Evolutionary conservation across 1,140 invertebrate species (phyloP).

Genomic region (Alviniconcha marisindica): DNA sequence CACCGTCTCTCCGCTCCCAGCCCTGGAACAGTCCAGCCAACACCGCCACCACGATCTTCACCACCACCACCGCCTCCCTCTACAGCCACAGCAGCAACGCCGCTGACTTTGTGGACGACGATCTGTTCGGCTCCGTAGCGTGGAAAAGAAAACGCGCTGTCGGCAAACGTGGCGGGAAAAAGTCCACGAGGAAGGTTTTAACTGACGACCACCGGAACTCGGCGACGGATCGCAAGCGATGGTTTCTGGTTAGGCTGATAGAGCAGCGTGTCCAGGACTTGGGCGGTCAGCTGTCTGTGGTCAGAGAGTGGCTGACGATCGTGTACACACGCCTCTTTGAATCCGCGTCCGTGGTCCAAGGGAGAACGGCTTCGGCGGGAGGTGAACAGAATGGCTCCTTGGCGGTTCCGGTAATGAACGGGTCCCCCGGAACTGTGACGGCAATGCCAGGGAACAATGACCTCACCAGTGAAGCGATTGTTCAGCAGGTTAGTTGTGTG

Average conservation of each 20-base stretch:
- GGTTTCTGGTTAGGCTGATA: not conserved
- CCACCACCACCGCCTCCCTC: not conserved
- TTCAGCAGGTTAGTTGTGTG: conserved; percentile 22
- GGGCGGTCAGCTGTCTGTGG: not conserved
- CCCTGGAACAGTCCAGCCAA: not conserved
- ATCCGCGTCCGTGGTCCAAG: too few relatives aligned
- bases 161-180: conserved; percentile 1
- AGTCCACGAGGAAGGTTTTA: not conserved
- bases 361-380: too few relatives aligned
- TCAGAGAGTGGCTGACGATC: not conserved
- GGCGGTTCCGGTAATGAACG: not conserved
- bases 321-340: not conserved
- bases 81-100: not conserved
- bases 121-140: conserved; percentile 32
- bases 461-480: conserved; percentile 5
- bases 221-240: not conserved
- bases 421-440: not conserved
- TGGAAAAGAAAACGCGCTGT: conserved; percentile 27
- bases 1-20: not conserved
- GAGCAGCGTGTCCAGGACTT: not conserved
- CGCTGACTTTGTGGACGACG: not conserved
- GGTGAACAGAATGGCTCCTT: not conserved
- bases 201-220: not conserved
- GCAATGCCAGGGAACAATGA: not conserved
- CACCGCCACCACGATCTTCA: not conserved